Base-by-base conservation (phyloP, 1,140 invertebrate genomes). In the Phortica variegata region DNA sequence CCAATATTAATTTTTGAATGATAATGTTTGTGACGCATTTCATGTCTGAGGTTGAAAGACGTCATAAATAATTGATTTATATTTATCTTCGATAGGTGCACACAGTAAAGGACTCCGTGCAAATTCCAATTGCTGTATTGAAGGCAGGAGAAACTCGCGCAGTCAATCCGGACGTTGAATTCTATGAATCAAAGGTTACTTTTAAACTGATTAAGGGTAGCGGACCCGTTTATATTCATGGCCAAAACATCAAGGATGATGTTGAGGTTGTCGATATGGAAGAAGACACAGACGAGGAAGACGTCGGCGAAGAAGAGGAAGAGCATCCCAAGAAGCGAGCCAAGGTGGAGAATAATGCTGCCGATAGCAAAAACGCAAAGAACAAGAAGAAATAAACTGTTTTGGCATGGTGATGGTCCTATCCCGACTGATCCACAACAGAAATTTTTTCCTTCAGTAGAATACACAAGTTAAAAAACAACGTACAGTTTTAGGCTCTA, bases 131-230 rank as follows among this genome's bases (percentile, higher is more conserved):
- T 50, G 87, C 87, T 26, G 81, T 89, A 13, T 74, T 91, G 48
- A 89, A 90, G 77, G 84, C 84, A 45, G 89, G 88, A 6, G 86
- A 87, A 65, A 83, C 84, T 20, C 82, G 85, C 65, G 88, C 90
- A 75, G 85, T 87, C 29, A 82, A 87, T 59, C 80, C 90, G 37
- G 88, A 91, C 75, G 82, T 91, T 38, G 87, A 89, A 71, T 90
- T 91, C 76, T 89, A 88, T 7, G 89, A 91, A 77, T 86, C 88
- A 44, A 88, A 88, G 43, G 88, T 90, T 33, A 89, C 87, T 34
- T 90, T 91, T 72, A 87, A 85, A 55, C 81, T 91, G 44, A 81
- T 88, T 44, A 73, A 82, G 78, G 82, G 82, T 21, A 79, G 78
- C 46, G 89, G 89, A 16, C 89, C 89, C 6, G 85, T 92, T 44